Percentiles rank a stretch among this genome's conserved stretches.
Evolutionary conservation across 2,797 vertebrate genomes (phyloP).

Genomic region (Coreius guichenoti): DNA sequence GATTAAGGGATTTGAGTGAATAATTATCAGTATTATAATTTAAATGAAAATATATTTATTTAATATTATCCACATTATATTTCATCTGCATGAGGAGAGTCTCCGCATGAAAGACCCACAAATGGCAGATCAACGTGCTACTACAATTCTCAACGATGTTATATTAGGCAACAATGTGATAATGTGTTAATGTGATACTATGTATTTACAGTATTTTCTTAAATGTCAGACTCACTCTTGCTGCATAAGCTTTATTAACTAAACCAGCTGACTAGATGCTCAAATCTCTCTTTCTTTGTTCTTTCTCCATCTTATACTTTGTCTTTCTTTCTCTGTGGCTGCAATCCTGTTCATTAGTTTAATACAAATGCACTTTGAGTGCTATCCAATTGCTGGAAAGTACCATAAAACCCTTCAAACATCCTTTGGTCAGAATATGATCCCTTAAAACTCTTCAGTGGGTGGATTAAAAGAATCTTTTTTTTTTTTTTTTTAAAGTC

Average conservation of each 20-base stretch:
- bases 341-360: conserved; percentile 36
- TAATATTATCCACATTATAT: no score
- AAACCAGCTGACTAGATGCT: background rate
- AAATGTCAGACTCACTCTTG: background rate
- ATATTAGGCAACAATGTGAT: no score
- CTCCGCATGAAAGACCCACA: no score
- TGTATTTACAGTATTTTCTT: background rate
- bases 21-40: no score
- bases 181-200: background rate
- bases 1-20: no score
- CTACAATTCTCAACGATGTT: no score
- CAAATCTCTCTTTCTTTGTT: conserved; percentile 26
- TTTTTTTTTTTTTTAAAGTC: background rate
- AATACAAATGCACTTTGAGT: conserved; percentile 44
- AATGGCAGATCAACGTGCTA: no score
- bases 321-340: conserved; percentile 30
- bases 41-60: no score
- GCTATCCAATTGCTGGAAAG: conserved; percentile 43
- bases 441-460: conserved; percentile 19
- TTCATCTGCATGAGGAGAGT: no score
- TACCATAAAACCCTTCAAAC: conserved; percentile 39
- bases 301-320: background rate
- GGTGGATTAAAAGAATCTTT: conserved; percentile 1
- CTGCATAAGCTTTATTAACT: background rate
- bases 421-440: conserved; percentile 36